phyloP scores from a whole-genome alignment of 1,140 invertebrate species.

The Hylaeus anthracinus region DNA sequence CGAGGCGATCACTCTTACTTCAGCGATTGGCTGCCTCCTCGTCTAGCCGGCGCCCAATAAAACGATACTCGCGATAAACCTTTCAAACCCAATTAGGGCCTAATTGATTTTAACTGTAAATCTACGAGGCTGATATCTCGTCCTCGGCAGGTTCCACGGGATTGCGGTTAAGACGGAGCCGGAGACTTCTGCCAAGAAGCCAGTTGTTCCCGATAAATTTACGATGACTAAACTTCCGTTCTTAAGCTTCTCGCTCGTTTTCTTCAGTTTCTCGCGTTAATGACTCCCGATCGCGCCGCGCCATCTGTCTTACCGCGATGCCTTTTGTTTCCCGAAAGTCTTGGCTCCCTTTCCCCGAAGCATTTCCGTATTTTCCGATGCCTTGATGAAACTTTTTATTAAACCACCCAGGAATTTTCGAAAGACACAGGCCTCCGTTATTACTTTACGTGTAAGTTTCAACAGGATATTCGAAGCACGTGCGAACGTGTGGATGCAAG shows the following conservation, averaged over 20 bases:
- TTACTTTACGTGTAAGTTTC: too few relatives aligned
- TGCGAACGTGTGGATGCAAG: background rate
- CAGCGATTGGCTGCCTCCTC: background rate
- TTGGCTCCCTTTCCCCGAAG: background rate
- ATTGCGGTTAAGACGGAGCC: conserved; percentile 51
- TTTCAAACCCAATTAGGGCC: conserved; percentile 59
- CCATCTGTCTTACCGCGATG: conserved; percentile 57
- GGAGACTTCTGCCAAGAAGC: conserved; percentile 44
- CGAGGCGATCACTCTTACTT: conserved; percentile 27
- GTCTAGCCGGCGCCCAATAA: conserved; percentile 38
- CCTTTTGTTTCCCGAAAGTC: conserved; percentile 38
- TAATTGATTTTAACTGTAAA: conserved; percentile 76
- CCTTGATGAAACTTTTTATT: background rate
- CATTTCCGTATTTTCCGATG: background rate
- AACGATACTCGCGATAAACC: conserved; percentile 40
- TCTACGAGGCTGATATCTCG: conserved; percentile 61
- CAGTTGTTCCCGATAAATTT: conserved; percentile 72
- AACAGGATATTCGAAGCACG: background rate
- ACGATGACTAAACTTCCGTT: conserved; percentile 54
- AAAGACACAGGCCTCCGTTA: too few relatives aligned
- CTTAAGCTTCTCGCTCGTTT: conserved; percentile 41
- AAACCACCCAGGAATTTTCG: background rate
- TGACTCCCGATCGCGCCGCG: conserved; percentile 61
- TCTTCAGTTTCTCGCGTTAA: conserved; percentile 58
- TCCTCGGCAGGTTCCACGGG: conserved; percentile 12